Evolutionary conservation across 2,888 invertebrate species (phyloP).

Genomic region (Rhimphoctona megacephalus): DNA sequence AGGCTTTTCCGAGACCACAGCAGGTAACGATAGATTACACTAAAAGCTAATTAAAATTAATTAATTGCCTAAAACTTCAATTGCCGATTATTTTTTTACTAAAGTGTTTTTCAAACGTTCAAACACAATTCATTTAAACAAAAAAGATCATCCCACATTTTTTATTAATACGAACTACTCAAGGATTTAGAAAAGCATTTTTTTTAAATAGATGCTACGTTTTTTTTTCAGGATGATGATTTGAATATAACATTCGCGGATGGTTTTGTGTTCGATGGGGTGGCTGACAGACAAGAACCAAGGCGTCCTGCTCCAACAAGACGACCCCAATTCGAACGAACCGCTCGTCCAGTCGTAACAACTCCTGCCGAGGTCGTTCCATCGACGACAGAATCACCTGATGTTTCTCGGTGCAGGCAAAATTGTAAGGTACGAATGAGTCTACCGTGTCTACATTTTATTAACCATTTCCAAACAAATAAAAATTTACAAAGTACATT

Average conservation of each 20-base stretch:
- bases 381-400: slow-evolving; percentile 6
- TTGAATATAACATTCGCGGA: slow-evolving; percentile 58
- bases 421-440: slow-evolving; percentile 68
- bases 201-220: neutral
- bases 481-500: neutral
- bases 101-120: too few species aligned
- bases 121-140: too few species aligned
- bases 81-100: neutral
- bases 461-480: neutral
- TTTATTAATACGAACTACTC: neutral
- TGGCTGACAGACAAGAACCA: slow-evolving; percentile 57
- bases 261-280: slow-evolving; percentile 76
- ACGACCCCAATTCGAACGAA: neutral
- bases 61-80: neutral
- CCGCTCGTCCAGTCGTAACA: slow-evolving; percentile 6
- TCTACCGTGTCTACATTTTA: too few species aligned
- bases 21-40: slow-evolving; percentile 17
- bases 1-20: slow-evolving; percentile 49
- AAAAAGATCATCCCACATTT: too few species aligned
- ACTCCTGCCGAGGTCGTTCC: neutral
- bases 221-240: slow-evolving; percentile 21
- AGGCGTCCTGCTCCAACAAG: neutral
- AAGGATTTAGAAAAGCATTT: neutral
- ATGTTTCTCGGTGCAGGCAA: slow-evolving; percentile 24
- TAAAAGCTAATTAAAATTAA: neutral